Evolutionary conservation across 2,797 vertebrate species (phyloP), one percentile per base, ranked within the genome.

Genomic region (Tadarida brasiliensis): DNA sequence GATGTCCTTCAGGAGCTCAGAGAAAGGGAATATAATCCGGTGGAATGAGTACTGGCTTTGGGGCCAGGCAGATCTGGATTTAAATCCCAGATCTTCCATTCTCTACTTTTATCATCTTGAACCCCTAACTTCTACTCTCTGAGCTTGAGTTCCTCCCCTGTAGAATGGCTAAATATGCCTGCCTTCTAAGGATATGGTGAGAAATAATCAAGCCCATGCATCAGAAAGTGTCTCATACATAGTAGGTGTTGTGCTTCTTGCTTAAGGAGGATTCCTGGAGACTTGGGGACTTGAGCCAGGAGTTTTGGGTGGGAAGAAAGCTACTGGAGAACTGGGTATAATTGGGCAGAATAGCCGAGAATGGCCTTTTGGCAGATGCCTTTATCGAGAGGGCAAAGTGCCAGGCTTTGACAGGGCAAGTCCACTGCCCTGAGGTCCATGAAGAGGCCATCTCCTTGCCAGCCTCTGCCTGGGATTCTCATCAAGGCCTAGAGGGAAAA

Each of bases 381-480:
- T 95, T 94, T 90, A 78, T 91, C 5, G 0, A 39, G 44, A 91
- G 63, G 78, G 93, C 65, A 83, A 70, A 90, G 10, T 77, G 83
- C 83, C 95, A 88, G 82, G 30, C 59, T 87, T 56, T n/a, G 57
- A 80, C 35, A 59, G 71, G 56, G 91, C 65, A 85, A 90, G 16
- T 47, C n/a, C 28, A 11, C 78, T 95, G 76, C 91, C 0, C 2
- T 11, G 0, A 1, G 47, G 95, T 97, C 91, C 44, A 26, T 49
- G 44, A 61, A 96, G 47, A 83, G 86, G 86, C 54, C 56, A 0
- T 77, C 91, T 89, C 33, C 0, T 87, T 93, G 83, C 92, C 83
- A 51, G 86, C 80, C 68, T 6, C 90, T 80, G 86, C 87, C 98
- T 98, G 97, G 33, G 97, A 98, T 97, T 97, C 98, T 98, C 98